Evolutionary conservation across 2,113 vertebrate species (phyloP).

Genomic region (Chaetodon trifascialis): DNA sequence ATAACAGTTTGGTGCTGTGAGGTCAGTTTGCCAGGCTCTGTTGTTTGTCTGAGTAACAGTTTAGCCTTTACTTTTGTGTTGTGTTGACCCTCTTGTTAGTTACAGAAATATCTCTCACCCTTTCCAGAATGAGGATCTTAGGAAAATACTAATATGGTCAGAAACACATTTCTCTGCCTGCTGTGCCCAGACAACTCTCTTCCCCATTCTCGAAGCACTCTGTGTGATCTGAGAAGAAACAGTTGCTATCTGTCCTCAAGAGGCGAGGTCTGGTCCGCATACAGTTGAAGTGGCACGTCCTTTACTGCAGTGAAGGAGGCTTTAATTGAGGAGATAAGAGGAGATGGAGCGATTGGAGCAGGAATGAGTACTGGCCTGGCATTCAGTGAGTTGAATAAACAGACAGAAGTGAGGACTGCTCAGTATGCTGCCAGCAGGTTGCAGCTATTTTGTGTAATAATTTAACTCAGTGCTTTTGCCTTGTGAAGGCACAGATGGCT

Average conservation of each 20-base stretch:
- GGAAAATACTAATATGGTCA: conserved; percentile 22
- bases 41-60: not conserved
- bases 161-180: conserved; percentile 6
- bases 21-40: not conserved
- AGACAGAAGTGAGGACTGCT: conserved; percentile 10
- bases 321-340: conserved; percentile 74
- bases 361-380: conserved; percentile 32
- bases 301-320: conserved; percentile 47
- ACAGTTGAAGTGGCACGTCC: conserved; percentile 57
- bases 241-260: conserved; percentile 49
- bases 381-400: conserved; percentile 30
- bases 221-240: conserved; percentile 31
- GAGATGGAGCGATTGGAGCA: conserved; percentile 37
- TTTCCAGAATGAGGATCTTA: conserved; percentile 8
- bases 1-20: conserved; percentile 5
- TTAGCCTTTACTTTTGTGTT: not conserved
- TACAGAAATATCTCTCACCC: conserved; percentile 3
- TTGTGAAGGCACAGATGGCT: conserved; percentile 40
- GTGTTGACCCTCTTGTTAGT: conserved; percentile 18
- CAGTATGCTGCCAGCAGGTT: not conserved
- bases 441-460: conserved; percentile 24
- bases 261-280: conserved; percentile 43
- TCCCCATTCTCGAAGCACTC: conserved; percentile 4
- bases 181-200: not conserved
- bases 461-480: conserved; percentile 8